Conservation (phyloP, 2,113 vertebrate genomes). For the Epinephelus cyanopodus region DNA sequence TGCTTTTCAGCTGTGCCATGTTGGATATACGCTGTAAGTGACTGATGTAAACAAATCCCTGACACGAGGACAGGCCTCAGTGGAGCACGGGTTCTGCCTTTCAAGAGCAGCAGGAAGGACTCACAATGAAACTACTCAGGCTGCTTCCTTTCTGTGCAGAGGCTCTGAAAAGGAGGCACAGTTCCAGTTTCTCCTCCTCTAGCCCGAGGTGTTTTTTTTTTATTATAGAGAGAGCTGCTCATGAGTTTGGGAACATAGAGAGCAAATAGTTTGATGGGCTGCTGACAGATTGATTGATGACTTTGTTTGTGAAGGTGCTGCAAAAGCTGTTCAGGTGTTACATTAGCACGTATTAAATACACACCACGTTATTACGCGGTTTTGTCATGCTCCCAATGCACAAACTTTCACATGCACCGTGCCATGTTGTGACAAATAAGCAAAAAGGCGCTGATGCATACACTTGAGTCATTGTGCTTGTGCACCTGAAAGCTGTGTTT, state of each 20-base stretch:
- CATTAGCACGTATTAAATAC: constrained; percentile 50
- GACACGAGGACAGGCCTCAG: constrained; percentile 35
- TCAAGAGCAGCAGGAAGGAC: constrained; percentile 71
- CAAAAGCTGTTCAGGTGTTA: constrained; percentile 63
- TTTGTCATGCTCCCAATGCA: constrained; percentile 26
- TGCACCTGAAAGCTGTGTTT: constrained; percentile 74
- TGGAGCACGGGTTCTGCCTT: constrained; percentile 36
- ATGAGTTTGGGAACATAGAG: constrained; percentile 57
- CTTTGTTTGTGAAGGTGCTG: constrained; percentile 62
- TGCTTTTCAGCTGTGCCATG: not conserved
- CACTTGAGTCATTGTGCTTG: constrained; percentile 56
- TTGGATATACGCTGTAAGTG: constrained; percentile 8
- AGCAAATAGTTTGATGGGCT: constrained; percentile 57
- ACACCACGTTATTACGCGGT: constrained; percentile 25
- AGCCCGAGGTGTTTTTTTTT: constrained; percentile 72
- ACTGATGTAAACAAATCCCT: constrained; percentile 36
- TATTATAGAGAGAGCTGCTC: constrained; percentile 55
- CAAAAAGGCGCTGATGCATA: constrained; percentile 29
- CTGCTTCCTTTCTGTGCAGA: constrained; percentile 69
- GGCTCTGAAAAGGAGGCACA: constrained; percentile 52
- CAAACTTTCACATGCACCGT: not conserved
- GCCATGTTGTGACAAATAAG: not conserved
- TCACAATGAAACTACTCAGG: constrained; percentile 70
- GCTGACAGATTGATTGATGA: constrained; percentile 73
- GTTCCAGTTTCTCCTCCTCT: constrained; percentile 73